Evolutionary conservation across 2,797 vertebrate genomes (phyloP), one percentile per base, ranked within the genome.

Genomic region (Poecilia velifera): DNA sequence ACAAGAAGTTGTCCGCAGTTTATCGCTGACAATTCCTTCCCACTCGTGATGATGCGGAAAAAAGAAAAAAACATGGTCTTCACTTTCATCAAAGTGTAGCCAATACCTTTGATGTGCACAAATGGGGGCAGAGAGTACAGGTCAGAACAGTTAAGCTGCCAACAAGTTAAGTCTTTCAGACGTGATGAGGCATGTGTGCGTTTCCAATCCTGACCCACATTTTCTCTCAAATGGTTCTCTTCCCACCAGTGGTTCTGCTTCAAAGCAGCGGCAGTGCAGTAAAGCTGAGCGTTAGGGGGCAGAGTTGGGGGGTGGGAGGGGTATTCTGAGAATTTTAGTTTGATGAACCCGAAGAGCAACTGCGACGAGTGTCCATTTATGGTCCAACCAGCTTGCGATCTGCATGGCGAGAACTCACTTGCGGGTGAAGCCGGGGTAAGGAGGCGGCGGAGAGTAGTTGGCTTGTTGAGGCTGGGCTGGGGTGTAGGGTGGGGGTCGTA

Each of bases 401-500:
- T 39, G 25, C 8, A 71, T 64, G 59, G 78, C 9, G 4, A 36
- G 73, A 51, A 41, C 53, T 93, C 90, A 97, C 91, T 98, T 99
- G 81, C 93, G 93, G 84, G 92, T 92, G 87, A 91, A 96, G 70
- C 97, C 97, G 0, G 97, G 96, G 75, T 98, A 98, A 0, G 97
- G 97, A 82, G 97, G 97, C 1, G 97, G 97, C 1, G 97, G 96
- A 2, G 97, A 96, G 87, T 93, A 95, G 83, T 91, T 96, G 55
- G 90, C 87, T 0, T 92, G 90, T 74, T 83, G 81, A 79, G 96
- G 94, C 80, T 96, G 96, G 7, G 95, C 91, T 0, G 97, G 94
- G 7, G 96, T 97, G 78, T 98, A 98, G 0, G 96, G 96, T 9
- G 97, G 98, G 1, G 97, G 97, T 78, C 94, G 93, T 31, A 97